Evolutionary conservation across 1,140 invertebrate genomes (phyloP).

Genomic region (Achatina immaculata): DNA sequence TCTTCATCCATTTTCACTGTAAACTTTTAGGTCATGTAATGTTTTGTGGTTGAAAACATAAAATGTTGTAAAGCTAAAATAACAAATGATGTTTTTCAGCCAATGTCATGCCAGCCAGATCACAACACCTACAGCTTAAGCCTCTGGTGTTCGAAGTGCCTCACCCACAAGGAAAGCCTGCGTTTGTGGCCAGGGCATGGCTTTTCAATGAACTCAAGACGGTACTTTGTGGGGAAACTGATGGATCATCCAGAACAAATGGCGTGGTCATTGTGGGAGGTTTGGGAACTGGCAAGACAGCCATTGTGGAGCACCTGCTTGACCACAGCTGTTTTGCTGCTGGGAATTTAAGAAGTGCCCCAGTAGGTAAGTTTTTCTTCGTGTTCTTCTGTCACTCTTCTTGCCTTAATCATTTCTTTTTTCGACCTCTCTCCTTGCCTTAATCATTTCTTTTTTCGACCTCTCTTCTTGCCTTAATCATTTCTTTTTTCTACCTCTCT

Average conservation of each 20-base stretch:
- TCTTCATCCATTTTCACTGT: too few relatives aligned
- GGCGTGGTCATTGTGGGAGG: slow-evolving; percentile 69
- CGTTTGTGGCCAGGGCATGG: slow-evolving; percentile 90
- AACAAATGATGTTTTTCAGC: slow-evolving; percentile 73
- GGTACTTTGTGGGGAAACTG: slow-evolving; percentile 57
- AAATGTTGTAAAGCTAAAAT: too few relatives aligned
- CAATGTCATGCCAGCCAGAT: slow-evolving; percentile 78
- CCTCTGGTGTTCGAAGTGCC: slow-evolving; percentile 95
- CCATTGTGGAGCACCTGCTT: slow-evolving; percentile 89
- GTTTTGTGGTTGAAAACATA: too few relatives aligned
- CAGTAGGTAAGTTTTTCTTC: background rate
- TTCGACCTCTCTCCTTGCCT: too few relatives aligned
- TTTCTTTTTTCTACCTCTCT: too few relatives aligned
- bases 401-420: too few relatives aligned
- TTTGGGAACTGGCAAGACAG: slow-evolving; percentile 82
- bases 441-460: too few relatives aligned
- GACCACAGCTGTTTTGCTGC: slow-evolving; percentile 92
- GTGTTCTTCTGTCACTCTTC: background rate
- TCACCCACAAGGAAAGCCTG: slow-evolving; percentile 77
- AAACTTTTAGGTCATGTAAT: too few relatives aligned
- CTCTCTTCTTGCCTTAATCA: too few relatives aligned
- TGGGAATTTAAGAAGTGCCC: background rate
- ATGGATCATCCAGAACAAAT: slow-evolving; percentile 42
- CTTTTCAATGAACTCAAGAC: slow-evolving; percentile 83
- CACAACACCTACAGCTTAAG: slow-evolving; percentile 82